Evolutionary conservation across 2,113 vertebrate genomes (phyloP).

Genomic region (Gobiocypris rarus): DNA sequence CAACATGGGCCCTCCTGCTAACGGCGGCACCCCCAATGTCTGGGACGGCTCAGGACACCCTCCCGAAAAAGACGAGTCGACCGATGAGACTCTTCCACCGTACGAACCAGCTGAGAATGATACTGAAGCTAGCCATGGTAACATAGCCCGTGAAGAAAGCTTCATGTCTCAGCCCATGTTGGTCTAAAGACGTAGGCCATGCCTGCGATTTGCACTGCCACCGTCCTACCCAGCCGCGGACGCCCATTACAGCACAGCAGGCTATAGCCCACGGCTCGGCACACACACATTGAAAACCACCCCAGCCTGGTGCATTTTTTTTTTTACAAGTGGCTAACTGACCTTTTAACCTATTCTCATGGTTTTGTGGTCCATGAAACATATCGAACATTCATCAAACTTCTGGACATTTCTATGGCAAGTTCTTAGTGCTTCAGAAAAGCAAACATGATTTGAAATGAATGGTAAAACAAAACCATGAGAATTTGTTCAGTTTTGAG

Average conservation of each 20-base stretch:
- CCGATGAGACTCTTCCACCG: constrained; percentile 48
- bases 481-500: constrained; percentile 41
- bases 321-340: neutral
- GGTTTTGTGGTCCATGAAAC: constrained; percentile 41
- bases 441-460: neutral
- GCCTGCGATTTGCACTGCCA: constrained; percentile 52
- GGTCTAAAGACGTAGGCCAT: constrained; percentile 62
- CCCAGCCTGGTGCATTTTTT: neutral
- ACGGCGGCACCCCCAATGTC: constrained; percentile 63
- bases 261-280: constrained; percentile 17
- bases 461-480: constrained; percentile 44
- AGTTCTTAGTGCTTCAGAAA: neutral
- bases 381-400: neutral
- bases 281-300: neutral
- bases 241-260: constrained; percentile 1
- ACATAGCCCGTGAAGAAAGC: constrained; percentile 71
- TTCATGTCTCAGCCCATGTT: constrained; percentile 76
- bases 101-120: constrained; percentile 46
- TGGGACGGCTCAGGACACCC: constrained; percentile 54
- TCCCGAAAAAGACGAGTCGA: constrained; percentile 48
- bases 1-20: constrained; percentile 59
- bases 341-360: constrained; percentile 37
- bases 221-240: constrained; percentile 43
- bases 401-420: neutral
- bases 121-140: constrained; percentile 58